phyloP scores from a whole-genome alignment of 2,888 invertebrate species.

The Xanthostigma xanthostigma region DNA sequence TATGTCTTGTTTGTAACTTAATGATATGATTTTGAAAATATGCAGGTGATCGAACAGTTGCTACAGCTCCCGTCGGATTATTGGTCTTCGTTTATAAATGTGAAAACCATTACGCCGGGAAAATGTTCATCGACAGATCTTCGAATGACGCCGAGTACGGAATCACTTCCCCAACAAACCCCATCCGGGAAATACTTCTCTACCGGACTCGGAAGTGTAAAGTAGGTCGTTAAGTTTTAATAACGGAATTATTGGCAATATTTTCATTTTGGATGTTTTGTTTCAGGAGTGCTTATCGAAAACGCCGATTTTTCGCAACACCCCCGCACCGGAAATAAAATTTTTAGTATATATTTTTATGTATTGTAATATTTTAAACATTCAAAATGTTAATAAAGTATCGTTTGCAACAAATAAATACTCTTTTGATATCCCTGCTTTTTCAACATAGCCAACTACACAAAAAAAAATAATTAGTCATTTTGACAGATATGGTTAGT shows the following conservation, averaged over 20 bases:
- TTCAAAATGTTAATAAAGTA: too few relatives aligned
- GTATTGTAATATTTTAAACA: not conserved
- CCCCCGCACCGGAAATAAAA: not conserved
- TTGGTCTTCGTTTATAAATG: constrained; percentile 57
- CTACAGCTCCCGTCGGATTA: constrained; percentile 57
- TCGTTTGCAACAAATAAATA: too few relatives aligned
- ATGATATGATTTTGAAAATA: constrained; percentile 5
- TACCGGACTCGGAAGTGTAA: too few relatives aligned
- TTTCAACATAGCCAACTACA: too few relatives aligned
- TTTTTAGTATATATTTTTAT: not conserved
- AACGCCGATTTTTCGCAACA: not conserved
- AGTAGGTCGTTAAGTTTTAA: too few relatives aligned
- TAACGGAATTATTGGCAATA: too few relatives aligned
- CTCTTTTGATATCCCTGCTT: too few relatives aligned
- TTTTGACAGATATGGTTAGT: not conserved
- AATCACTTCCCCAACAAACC: constrained; percentile 19
- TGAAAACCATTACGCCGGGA: constrained; percentile 19
- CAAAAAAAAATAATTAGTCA: too few relatives aligned
- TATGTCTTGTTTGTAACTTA: too few relatives aligned
- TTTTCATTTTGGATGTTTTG: not conserved
- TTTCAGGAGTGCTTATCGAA: not conserved
- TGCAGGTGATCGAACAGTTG: constrained; percentile 51
- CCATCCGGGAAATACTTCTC: too few relatives aligned
- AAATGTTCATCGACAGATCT: constrained; percentile 14
- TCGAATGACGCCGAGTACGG: constrained; percentile 28